Percentiles rank a stretch among this genome's conserved stretches.
phyloP scores from a whole-genome alignment of 2,113 vertebrate species.

The Lepus timidus region DNA sequence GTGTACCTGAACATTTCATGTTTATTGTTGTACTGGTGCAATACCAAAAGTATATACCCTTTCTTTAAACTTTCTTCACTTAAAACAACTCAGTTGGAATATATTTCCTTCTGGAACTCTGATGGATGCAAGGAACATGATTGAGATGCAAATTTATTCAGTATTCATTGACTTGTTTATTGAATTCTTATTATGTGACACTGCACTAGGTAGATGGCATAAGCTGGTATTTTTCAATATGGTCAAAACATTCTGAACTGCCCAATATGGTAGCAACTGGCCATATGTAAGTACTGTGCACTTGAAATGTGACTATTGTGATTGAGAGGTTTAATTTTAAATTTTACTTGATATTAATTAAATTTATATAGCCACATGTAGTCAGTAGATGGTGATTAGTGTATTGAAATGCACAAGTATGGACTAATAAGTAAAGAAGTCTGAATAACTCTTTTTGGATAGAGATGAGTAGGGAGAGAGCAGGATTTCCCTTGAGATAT shows the following conservation, averaged over 20 bases:
- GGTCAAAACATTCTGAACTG: neutral
- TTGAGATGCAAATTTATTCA: neutral
- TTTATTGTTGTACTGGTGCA: neutral
- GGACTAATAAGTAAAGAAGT: neutral
- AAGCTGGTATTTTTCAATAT: neutral
- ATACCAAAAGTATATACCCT: neutral
- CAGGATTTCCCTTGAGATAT: neutral
- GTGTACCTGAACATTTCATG: neutral
- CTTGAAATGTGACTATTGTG: neutral
- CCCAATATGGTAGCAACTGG: neutral
- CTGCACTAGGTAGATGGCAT: neutral
- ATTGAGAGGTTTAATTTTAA: neutral
- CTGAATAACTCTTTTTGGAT: neutral
- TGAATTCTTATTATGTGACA: neutral
- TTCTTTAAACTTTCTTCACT: neutral
- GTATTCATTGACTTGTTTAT: neutral
- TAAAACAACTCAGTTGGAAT: neutral
- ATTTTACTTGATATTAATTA: slow-evolving; percentile 11
- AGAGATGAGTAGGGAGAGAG: neutral
- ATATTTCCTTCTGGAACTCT: neutral
- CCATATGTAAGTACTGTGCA: neutral
- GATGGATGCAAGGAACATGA: neutral
- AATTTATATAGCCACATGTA: neutral
- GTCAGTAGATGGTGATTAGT: neutral
- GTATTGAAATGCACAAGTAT: neutral